phyloP scores from a whole-genome alignment of 2,113 vertebrate species.

The Pundamilia nyererei region DNA sequence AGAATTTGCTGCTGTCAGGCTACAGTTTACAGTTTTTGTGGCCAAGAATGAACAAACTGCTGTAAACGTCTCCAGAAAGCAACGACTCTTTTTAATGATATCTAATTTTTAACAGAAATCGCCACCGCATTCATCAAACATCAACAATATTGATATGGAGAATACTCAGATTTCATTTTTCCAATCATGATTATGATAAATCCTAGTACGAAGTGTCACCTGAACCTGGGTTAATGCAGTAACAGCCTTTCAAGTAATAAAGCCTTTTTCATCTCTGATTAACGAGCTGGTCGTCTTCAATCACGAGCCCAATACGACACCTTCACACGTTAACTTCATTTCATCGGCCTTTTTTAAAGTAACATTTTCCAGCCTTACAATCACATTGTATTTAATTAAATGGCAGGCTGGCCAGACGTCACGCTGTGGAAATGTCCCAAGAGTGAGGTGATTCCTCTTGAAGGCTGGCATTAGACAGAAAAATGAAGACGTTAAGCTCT shows the following conservation, averaged over 20 bases:
- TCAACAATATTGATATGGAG: background rate
- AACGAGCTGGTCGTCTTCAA: background rate
- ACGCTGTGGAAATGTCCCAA: background rate
- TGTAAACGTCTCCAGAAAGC: background rate
- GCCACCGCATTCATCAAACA: background rate
- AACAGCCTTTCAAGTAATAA: background rate
- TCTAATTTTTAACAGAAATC: background rate
- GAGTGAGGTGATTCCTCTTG: background rate
- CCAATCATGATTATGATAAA: background rate
- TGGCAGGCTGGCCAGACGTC: background rate
- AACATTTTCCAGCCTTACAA: background rate
- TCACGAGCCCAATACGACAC: background rate
- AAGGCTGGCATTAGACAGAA: background rate
- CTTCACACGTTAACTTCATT: background rate
- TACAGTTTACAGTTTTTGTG: background rate
- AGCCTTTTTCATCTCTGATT: background rate
- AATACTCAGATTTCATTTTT: background rate
- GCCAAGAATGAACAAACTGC: background rate
- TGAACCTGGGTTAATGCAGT: background rate
- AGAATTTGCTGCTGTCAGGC: background rate
- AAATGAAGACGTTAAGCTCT: background rate
- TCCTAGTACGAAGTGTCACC: background rate
- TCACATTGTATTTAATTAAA: background rate
- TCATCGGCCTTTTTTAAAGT: rapidly evolving
- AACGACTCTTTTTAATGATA: background rate